phyloP scores from a whole-genome alignment of 2,113 vertebrate genomes.

The Carlito syrichta region DNA sequence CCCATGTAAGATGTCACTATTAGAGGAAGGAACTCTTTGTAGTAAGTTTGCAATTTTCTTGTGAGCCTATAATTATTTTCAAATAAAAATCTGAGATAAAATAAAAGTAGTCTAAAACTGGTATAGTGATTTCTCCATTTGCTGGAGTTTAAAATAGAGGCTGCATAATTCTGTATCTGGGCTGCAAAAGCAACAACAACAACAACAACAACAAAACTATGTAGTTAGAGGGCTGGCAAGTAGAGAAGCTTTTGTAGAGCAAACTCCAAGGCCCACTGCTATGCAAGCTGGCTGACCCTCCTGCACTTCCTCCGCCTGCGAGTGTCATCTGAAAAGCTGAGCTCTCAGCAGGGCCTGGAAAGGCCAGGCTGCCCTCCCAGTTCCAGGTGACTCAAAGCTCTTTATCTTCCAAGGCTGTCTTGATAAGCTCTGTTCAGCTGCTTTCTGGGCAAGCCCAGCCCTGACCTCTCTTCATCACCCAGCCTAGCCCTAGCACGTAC shows the following conservation, averaged over 20 bases:
- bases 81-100: neutral
- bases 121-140: neutral
- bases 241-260: neutral
- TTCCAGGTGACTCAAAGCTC: neutral
- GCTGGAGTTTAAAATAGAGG: neutral
- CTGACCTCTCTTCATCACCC: neutral
- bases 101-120: neutral
- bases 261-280: neutral
- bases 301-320: neutral
- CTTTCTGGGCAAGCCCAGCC: neutral
- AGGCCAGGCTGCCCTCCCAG: neutral
- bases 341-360: neutral
- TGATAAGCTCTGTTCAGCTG: neutral
- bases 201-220: neutral
- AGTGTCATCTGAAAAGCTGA: neutral
- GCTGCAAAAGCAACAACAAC: neutral
- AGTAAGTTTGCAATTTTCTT: neutral
- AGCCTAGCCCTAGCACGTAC: no score
- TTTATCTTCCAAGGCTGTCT: neutral
- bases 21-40: neutral
- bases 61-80: neutral
- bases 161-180: neutral
- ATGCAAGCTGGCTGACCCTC: neutral
- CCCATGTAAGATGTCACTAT: neutral
- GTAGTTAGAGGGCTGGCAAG: neutral